A percentile compares a stretch with the other conserved stretches of the same genome.
These are phyloP conservation scores for Sprattus sprattus DNA, from an alignment of 2,113 vertebrate genomes.

Conservation along the genomic window DNA sequence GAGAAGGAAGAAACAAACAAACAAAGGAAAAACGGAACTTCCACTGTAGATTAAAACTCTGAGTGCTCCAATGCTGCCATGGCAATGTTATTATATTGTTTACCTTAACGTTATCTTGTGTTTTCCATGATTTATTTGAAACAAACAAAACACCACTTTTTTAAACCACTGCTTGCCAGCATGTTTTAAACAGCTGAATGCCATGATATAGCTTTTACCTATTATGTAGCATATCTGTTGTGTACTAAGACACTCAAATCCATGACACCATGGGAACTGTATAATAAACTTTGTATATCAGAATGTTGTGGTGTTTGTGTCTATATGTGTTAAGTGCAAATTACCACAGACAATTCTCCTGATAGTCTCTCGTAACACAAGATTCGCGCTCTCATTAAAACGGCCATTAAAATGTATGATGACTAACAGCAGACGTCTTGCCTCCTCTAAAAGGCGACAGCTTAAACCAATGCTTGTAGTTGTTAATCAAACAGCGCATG, in stretches of 20 bases:
- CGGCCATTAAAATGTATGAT: not conserved
- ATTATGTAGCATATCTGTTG: conserved; percentile 56
- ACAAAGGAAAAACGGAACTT: conserved; percentile 15
- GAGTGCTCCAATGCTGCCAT: conserved; percentile 21
- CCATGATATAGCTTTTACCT: conserved; percentile 57
- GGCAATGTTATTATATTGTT: conserved; percentile 24
- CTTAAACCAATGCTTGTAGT: not conserved
- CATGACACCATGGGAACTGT: conserved; percentile 51
- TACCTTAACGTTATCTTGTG: conserved; percentile 30
- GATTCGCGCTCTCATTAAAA: not conserved
- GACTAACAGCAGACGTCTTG: not conserved
- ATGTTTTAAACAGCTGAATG: conserved; percentile 58
- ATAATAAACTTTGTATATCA: conserved; percentile 64
- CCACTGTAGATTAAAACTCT: not conserved
- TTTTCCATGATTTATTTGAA: conserved; percentile 40
- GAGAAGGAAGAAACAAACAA: not conserved
- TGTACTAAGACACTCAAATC: conserved; percentile 51
- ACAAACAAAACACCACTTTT: not conserved
- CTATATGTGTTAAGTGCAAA: not conserved
- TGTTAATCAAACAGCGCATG: not conserved
- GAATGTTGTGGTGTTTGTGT: conserved; percentile 19
- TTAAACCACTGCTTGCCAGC: conserved; percentile 50
- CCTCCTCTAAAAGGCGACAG: not conserved
- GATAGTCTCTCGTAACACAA: not conserved
- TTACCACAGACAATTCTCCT: not conserved